Percentiles rank a stretch among this genome's conserved stretches.
These are phyloP conservation scores for Melanotaenia maccullochi DNA, from an alignment of 2,797 vertebrate genomes.

Conservation along the genomic window DNA sequence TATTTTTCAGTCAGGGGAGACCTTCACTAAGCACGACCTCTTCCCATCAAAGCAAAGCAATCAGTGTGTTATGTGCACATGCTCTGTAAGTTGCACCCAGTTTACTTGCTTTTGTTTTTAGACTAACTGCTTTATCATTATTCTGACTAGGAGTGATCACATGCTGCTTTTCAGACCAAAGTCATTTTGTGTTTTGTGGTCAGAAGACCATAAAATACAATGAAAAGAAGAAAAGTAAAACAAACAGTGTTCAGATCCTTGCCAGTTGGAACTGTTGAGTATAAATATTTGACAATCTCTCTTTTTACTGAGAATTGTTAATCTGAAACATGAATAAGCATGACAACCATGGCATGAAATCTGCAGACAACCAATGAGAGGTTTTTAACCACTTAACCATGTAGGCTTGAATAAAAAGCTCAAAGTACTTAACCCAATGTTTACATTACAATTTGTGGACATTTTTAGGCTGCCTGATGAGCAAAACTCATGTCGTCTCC, in stretches of 20 bases:
- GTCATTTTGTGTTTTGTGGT: background rate
- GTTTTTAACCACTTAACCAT: background rate
- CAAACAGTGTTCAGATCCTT: background rate
- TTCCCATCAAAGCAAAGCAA: slow-evolving; percentile 89
- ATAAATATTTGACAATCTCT: background rate
- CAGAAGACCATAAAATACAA: slow-evolving; percentile 1
- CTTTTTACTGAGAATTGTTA: background rate
- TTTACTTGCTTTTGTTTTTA: background rate
- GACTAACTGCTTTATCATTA: background rate
- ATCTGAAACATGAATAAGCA: background rate
- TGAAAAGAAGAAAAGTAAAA: background rate
- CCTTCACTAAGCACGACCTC: slow-evolving; percentile 89
- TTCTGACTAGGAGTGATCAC: background rate
- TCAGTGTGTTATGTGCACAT: slow-evolving; percentile 96
- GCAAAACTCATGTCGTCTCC: background rate
- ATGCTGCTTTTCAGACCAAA: background rate
- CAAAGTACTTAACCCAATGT: background rate
- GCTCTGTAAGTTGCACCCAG: slow-evolving; percentile 85
- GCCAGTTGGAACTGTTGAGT: background rate
- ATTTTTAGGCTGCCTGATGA: background rate
- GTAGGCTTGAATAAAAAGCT: background rate
- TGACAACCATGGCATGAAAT: background rate
- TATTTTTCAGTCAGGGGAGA: slow-evolving; percentile 90
- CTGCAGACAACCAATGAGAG: background rate
- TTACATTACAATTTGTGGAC: background rate